Evolutionary conservation across 1,140 invertebrate species (phyloP).

Genomic region (Mylabris phalerata): DNA sequence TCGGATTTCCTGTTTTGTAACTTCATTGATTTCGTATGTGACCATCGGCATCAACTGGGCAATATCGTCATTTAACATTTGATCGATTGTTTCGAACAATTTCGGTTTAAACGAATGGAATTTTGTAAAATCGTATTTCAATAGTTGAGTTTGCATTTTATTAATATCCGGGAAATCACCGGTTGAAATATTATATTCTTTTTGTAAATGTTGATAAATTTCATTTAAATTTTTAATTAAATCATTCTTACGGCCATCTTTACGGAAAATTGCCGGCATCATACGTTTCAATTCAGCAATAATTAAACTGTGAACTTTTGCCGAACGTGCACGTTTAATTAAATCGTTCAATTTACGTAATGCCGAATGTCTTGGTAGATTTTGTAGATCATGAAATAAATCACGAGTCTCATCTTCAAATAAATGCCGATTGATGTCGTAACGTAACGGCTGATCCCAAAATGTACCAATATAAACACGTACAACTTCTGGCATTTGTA

Average conservation of each 20-base stretch:
- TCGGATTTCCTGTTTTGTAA: slow-evolving; percentile 35
- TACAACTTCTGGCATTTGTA: slow-evolving; percentile 73
- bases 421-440: slow-evolving; percentile 53
- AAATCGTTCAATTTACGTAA: slow-evolving; percentile 25
- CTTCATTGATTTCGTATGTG: slow-evolving; percentile 48
- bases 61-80: slow-evolving; percentile 71
- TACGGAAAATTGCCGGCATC: slow-evolving; percentile 62
- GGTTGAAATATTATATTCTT: slow-evolving; percentile 61
- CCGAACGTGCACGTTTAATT: slow-evolving; percentile 62
- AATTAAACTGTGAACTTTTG: slow-evolving; percentile 81
- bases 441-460: slow-evolving; percentile 68
- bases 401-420: slow-evolving; percentile 74
- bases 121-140: slow-evolving; percentile 70
- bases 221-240: slow-evolving; percentile 70
- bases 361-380: slow-evolving; percentile 67
- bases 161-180: slow-evolving; percentile 73
- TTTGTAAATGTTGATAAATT: slow-evolving; percentile 64
- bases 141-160: slow-evolving; percentile 70
- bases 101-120: slow-evolving; percentile 64
- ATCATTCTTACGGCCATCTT: slow-evolving; percentile 76
- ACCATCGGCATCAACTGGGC: slow-evolving; percentile 65
- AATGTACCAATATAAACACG: slow-evolving; percentile 76
- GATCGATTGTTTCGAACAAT: slow-evolving; percentile 64
- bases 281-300: slow-evolving; percentile 60
- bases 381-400: slow-evolving; percentile 66